Conservation (phyloP, 2,888 invertebrate species). For the Orchesella flavescens region DNA sequence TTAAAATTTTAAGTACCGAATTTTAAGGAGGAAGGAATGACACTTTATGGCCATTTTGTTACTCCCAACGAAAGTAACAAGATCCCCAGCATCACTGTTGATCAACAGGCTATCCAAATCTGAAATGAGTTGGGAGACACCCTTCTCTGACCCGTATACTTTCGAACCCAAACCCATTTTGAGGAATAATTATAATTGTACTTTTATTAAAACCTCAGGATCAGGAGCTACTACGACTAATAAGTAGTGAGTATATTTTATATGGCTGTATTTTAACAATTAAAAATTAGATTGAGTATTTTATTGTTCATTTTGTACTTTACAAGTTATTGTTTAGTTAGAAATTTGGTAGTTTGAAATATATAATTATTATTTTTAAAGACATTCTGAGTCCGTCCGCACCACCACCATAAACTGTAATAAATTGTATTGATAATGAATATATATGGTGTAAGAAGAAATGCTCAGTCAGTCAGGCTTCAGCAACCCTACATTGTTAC, state of each 20-base stretch:
- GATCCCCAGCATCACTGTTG: slow-evolving; percentile 33
- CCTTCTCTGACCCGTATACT: slow-evolving; percentile 40
- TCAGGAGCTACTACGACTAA: too few species aligned
- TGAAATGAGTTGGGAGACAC: slow-evolving; percentile 42
- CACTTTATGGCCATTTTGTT: slow-evolving; percentile 47
- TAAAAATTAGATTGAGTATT: neutral
- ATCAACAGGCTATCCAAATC: slow-evolving; percentile 38
- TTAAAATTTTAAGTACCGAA: slow-evolving; percentile 18
- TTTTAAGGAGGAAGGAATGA: slow-evolving; percentile 43
- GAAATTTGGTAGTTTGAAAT: too few species aligned
- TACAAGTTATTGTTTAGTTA: neutral
- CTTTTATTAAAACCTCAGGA: neutral
- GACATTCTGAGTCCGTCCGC: too few species aligned
- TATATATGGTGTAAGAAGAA: too few species aligned
- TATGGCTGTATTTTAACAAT: neutral
- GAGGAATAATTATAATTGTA: too few species aligned
- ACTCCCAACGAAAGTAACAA: slow-evolving; percentile 41
- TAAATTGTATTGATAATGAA: too few species aligned
- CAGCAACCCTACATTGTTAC: too few species aligned
- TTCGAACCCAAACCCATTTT: slow-evolving; percentile 27
- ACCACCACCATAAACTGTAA: too few species aligned
- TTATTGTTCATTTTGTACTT: neutral
- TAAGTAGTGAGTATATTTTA: neutral
- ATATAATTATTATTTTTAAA: too few species aligned
- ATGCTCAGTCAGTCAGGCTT: too few species aligned